Conservation (phyloP, 1,140 invertebrate species). For the Lepidurus apus region DNA sequence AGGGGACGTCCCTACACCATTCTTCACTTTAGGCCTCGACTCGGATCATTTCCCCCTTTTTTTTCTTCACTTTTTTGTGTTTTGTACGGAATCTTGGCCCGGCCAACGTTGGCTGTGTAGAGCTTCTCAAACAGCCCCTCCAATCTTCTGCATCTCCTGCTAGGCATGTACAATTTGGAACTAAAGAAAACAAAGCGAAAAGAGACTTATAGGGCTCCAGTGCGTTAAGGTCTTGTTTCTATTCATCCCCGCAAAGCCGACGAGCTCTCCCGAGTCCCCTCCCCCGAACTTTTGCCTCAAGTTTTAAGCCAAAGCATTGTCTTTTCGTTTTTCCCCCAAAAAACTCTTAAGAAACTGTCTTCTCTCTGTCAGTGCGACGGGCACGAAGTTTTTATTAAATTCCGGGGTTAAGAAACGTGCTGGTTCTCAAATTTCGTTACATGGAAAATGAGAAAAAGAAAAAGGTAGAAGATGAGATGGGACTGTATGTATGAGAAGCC, state of each 20-base stretch:
- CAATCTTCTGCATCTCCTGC: conserved; percentile 1
- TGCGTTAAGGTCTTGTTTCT: background rate
- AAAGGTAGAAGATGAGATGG: background rate
- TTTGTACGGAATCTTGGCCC: background rate
- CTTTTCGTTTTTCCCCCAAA: background rate
- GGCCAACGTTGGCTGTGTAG: background rate
- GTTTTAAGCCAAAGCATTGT: background rate
- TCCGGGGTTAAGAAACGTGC: background rate
- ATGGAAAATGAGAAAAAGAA: background rate
- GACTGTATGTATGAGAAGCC: no score
- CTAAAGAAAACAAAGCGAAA: background rate
- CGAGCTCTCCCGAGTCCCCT: background rate
- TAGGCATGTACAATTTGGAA: conserved; percentile 7
- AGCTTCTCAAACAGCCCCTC: background rate
- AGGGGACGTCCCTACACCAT: conserved; percentile 11
- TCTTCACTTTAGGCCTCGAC: background rate
- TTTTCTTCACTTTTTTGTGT: background rate
- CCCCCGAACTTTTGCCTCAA: background rate
- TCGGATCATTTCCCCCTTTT: background rate
- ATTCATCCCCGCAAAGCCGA: conserved; percentile 1
- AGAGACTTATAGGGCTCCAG: background rate
- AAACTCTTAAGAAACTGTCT: background rate
- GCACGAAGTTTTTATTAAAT: background rate
- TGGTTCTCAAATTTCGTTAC: background rate
- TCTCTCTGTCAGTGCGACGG: background rate